Evolutionary conservation across 2,888 invertebrate species (phyloP).

Genomic region (Thelaira solivaga): DNA sequence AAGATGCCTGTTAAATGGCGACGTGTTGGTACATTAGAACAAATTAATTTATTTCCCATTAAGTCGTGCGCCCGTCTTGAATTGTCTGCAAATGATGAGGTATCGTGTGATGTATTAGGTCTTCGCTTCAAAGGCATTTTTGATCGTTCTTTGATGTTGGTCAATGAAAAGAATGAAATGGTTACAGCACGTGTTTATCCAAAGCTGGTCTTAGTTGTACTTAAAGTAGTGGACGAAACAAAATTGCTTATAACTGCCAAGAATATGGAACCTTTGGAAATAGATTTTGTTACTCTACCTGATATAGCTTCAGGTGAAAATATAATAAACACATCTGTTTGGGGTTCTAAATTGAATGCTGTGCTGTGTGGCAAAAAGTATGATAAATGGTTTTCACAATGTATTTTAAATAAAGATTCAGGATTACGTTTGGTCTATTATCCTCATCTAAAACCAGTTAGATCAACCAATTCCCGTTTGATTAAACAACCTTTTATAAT

Average conservation of each 20-base stretch:
- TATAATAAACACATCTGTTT: conserved; percentile 79
- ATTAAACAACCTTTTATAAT: conserved; percentile 68
- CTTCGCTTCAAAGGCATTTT: conserved; percentile 66
- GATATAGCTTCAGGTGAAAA: conserved; percentile 66
- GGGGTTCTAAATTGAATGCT: conserved; percentile 80
- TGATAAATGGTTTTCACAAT: conserved; percentile 84
- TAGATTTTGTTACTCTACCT: conserved; percentile 75
- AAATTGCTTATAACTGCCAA: conserved; percentile 79
- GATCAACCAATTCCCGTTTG: conserved; percentile 67
- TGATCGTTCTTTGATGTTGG: conserved; percentile 73
- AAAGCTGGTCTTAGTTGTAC: conserved; percentile 69
- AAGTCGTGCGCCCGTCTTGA: conserved; percentile 72
- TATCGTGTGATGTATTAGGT: conserved; percentile 71
- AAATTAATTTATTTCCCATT: conserved; percentile 71
- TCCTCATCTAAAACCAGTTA: conserved; percentile 77
- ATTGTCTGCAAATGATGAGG: conserved; percentile 55
- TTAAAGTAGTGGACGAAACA: conserved; percentile 71
- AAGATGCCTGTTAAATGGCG: conserved; percentile 73
- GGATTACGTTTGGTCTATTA: conserved; percentile 81
- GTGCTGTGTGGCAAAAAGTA: conserved; percentile 85
- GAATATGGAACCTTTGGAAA: conserved; percentile 78
- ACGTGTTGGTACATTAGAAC: conserved; percentile 69
- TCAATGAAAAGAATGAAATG: conserved; percentile 70
- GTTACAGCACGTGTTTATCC: conserved; percentile 73
- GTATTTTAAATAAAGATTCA: conserved; percentile 75